Evolutionary conservation across 2,888 invertebrate species (phyloP), one percentile per base, ranked within the genome.

Genomic region (Rhingia rostrata): DNA sequence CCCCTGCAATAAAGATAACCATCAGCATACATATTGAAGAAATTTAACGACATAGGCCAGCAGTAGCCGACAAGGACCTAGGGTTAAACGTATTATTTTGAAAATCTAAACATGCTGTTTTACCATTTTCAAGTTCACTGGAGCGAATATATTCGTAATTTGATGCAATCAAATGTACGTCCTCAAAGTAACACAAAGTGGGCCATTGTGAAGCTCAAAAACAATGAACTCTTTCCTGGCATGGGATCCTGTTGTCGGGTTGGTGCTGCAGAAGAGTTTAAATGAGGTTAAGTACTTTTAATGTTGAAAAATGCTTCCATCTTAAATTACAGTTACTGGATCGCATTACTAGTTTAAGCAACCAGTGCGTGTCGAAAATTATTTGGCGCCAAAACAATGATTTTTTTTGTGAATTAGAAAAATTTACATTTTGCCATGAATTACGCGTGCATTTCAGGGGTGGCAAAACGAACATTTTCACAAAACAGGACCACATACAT

Each of bases 101-200:
- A 51, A 79, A 79, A 73, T 79, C 79, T 63, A 79, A 83, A 80
- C 80, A 84, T 84, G 74, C 69, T 74, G 84, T 79, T 82, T 67
- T 63, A 45, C 79, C 69, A 83, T 84, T 84, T 80, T 84, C 84
- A 80, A 74, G 84, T 75, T 84, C 74, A 84, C 69, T 84, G 80
- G 80, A 84, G 74, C 84, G 80, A 58, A 79, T 53, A 67, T 67
- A 72, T 82, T 78, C 72, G 66, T 70, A 82, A 82, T 82, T 78
- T 72, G 82, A 82, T 82, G 82, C 82, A 82, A 82, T 82, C 82
- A 78, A 82, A 82, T 82, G 73, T 79, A 30, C 49, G 56, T 53
- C 12, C 32, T 70, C 14, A 22, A 47, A 9, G 53, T 39, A n/a
- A 39, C 5, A 6, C 37, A 10, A n/a, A 37, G 6, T 47, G 30